Base-by-base conservation (phyloP, 2,113 vertebrate species). In the Boulengeromyrus knoepffleri region DNA sequence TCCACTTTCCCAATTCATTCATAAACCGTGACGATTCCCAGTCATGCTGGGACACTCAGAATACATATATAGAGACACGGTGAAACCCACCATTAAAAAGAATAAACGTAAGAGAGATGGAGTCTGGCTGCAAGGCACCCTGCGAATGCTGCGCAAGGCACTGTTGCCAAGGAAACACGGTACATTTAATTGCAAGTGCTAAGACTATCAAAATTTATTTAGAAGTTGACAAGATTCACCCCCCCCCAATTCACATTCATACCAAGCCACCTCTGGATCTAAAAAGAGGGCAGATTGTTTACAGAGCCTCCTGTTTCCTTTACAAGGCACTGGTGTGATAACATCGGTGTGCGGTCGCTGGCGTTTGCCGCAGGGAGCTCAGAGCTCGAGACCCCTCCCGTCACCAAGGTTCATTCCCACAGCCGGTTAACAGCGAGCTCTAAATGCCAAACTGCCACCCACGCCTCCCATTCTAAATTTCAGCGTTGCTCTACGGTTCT, bases 111-210 rank as follows among this genome's bases (percentile, higher is more conserved):
- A 80, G 5, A 74, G 70, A 39, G 15, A 39, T 31, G 0, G 13
- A 80, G 5, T 42, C 36, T 42, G 36, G 17, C 36, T 80, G 74
- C 45, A 52, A 88, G 53, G 19, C 27, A 1, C 24, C 17, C 19
- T 31, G 17, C n/a, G 47, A 66, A 89, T 6, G 5, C 74, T 21
- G n/a, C 50, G 36, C 31, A 3, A 42, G 42, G 66, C 70, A 0
- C 19, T 24, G 74, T 89, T 89, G 74, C 49, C 74, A 89, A 89
- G 88, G 88, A 53, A 83, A 89, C 74, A 42, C 19, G 5, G 74
- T 49, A 56, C 12, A 31, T 84, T 13, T 74, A 77, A 88, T 88
- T 89, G 50, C 42, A 87, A 13, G 50, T 27, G 50, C 27, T 56
- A 87, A 39, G 31, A 87, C 21, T 10, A 85, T 46, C 31, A 45